phyloP scores from a whole-genome alignment of 1,140 invertebrate species.

The Orchesella cincta region DNA sequence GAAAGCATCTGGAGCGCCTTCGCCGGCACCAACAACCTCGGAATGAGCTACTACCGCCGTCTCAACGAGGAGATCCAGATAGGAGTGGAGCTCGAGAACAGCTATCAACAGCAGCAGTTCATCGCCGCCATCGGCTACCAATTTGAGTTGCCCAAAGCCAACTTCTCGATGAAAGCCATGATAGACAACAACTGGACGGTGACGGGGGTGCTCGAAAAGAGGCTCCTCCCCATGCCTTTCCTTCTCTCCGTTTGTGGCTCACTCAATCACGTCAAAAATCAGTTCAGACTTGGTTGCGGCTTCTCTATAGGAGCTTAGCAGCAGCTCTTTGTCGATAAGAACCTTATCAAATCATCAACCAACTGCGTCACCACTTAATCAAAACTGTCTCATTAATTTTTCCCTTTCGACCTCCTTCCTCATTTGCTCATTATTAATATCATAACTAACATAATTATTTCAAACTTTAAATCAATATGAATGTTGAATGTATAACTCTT shows the following conservation, averaged over 20 bases:
- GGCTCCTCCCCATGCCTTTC: constrained; percentile 88
- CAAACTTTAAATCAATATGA: too few species aligned
- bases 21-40: constrained; percentile 76
- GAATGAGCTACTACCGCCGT: constrained; percentile 92
- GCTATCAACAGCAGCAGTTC: constrained; percentile 82
- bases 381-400: too few species aligned
- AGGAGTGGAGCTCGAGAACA: constrained; percentile 83
- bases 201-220: constrained; percentile 90
- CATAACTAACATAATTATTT: too few species aligned
- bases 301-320: constrained; percentile 71
- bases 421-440: too few species aligned
- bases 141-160: constrained; percentile 92
- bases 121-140: constrained; percentile 94
- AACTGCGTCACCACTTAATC: too few species aligned
- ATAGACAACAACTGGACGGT: constrained; percentile 95
- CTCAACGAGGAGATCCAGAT: constrained; percentile 86
- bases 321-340: too few species aligned
- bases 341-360: too few species aligned
- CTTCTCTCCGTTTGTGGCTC: constrained; percentile 88
- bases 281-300: constrained; percentile 83
- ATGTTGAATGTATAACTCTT: too few species aligned
- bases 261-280: constrained; percentile 86
- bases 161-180: constrained; percentile 87
- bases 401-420: too few species aligned
- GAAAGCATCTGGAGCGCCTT: constrained; percentile 69